Conservation (phyloP, 2,797 vertebrate species). For the Picus viridis region DNA sequence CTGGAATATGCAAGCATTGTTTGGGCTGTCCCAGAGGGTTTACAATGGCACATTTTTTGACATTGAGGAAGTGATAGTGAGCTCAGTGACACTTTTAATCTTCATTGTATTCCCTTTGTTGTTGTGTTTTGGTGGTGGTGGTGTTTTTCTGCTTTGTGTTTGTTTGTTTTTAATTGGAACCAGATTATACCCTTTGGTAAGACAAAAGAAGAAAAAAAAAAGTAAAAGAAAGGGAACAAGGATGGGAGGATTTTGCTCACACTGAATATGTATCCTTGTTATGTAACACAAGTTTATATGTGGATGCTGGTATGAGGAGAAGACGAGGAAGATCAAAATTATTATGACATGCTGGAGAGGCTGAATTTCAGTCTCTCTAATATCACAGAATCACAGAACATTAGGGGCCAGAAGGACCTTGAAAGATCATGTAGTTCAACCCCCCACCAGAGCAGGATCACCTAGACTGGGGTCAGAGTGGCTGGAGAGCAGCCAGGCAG, state of each 20-base stretch:
- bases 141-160: no score
- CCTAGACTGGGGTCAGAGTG: no score
- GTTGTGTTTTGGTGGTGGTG: not conserved
- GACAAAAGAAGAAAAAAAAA: not conserved
- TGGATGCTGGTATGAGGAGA: not conserved
- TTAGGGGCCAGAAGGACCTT: no score
- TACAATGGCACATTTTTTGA: slow-evolving; percentile 18
- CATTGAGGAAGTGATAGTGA: slow-evolving; percentile 32
- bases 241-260: not conserved
- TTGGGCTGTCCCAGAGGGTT: slow-evolving; percentile 29
- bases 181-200: not conserved
- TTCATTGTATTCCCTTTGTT: not conserved
- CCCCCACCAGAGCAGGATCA: no score
- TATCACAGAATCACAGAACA: not conserved
- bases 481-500: no score
- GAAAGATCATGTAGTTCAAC: no score
- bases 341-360: not conserved
- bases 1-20: slow-evolving; percentile 33
- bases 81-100: slow-evolving; percentile 30
- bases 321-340: not conserved
- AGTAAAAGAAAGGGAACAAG: not conserved
- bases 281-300: not conserved
- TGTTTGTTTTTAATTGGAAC: not conserved
- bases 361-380: not conserved
- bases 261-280: not conserved